phyloP scores from a whole-genome alignment of 2,113 vertebrate species.

The Alethe diademata region DNA sequence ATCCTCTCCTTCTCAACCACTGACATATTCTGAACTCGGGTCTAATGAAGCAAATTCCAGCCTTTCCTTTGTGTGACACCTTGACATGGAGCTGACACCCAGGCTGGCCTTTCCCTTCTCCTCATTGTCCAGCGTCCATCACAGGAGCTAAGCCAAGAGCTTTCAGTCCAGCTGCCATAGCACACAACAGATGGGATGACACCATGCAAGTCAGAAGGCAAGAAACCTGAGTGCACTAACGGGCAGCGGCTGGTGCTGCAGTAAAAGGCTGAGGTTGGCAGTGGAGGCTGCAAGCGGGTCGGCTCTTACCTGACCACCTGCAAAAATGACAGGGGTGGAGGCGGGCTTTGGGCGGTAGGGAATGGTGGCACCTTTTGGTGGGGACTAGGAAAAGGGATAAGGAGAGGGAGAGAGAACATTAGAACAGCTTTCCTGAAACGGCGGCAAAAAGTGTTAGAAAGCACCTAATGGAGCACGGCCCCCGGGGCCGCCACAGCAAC shows the following conservation, averaged over 20 bases:
- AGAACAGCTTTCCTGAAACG: constrained; percentile 74
- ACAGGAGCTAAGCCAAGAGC: constrained; percentile 30
- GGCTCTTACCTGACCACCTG: constrained; percentile 99
- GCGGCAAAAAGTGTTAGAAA: constrained; percentile 60
- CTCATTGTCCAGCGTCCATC: neutral
- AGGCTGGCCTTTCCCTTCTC: neutral
- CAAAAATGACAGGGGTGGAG: constrained; percentile 99
- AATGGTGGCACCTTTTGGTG: constrained; percentile 99
- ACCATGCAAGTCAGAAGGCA: constrained; percentile 82
- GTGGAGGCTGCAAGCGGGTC: constrained; percentile 89
- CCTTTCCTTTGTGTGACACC: neutral
- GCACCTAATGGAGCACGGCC: constrained; percentile 25
- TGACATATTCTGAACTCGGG: neutral
- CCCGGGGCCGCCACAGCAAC: constrained; percentile 7
- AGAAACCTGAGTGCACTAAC: constrained; percentile 99
- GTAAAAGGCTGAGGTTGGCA: constrained; percentile 92
- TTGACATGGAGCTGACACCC: neutral
- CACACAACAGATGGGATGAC: constrained; percentile 44
- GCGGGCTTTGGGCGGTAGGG: constrained; percentile 98
- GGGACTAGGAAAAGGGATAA: constrained; percentile 89
- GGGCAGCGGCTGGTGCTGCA: constrained; percentile 99
- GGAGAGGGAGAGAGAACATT: constrained; percentile 85
- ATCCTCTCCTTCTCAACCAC: neutral
- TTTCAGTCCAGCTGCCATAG: constrained; percentile 32
- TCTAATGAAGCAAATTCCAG: neutral